Evolutionary conservation across 2,113 vertebrate genomes (phyloP).

Genomic region (Cheirogaleus medius): DNA sequence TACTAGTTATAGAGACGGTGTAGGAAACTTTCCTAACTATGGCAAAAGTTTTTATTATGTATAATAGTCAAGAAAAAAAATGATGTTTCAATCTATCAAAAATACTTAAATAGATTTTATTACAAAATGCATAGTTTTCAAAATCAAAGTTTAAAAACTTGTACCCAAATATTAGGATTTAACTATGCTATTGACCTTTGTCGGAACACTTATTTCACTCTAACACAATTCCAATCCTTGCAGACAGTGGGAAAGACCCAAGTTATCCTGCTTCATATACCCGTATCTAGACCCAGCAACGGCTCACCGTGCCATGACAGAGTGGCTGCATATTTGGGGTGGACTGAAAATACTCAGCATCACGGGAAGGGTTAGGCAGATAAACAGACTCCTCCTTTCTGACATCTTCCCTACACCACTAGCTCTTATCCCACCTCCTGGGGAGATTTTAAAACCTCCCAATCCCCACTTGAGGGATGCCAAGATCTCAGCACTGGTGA

Average conservation of each 20-base stretch:
- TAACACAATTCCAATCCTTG: background rate
- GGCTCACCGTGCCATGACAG: background rate
- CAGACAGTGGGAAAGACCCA: background rate
- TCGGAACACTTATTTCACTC: background rate
- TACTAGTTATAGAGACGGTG: background rate
- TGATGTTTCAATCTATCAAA: background rate
- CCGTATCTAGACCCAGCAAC: background rate
- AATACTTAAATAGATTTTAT: background rate
- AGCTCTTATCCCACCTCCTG: background rate
- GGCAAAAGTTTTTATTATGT: background rate
- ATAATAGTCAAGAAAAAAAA: background rate
- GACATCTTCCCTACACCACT: background rate
- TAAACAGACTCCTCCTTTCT: background rate
- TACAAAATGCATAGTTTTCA: background rate
- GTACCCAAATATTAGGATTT: background rate
- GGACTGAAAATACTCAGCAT: background rate
- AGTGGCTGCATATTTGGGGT: background rate
- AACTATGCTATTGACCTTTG: background rate
- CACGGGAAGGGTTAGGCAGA: background rate
- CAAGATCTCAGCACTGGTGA: background rate
- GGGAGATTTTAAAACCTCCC: background rate
- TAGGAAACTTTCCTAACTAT: background rate
- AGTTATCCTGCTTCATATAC: background rate
- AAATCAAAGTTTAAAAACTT: slow-evolving; percentile 9
- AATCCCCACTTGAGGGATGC: background rate